Base-by-base conservation (phyloP, 2,888 invertebrate genomes). In the Cryptocheilus praepositus region DNA sequence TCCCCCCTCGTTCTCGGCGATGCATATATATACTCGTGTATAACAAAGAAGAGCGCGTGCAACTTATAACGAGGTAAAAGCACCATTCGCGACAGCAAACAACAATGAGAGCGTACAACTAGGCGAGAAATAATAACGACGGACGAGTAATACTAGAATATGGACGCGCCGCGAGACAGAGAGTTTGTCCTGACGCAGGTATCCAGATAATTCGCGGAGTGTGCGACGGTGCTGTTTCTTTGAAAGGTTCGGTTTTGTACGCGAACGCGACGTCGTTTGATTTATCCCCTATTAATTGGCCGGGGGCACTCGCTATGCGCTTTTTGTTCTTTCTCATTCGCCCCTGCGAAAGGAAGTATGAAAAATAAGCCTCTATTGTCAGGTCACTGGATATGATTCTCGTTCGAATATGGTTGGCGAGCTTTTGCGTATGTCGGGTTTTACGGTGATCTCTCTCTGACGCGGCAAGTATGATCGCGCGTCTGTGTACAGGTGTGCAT, bases 381-480 rank as follows among this genome's bases (percentile, higher is more conserved):
- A 64, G 67, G 65, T 70, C 71, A 70, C 61, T 65, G 63, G 58
- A 70, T 68, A 69, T 61, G 59, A 55, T 70, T 74, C 60, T 67
- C 62, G 60, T 64, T 65, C 19, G 52, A 43, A 53, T 54, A 52
- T 66, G 55, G 15, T 25, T 46, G 7, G 1, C 22, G 56, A 8
- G n/a, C 36, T n/a, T n/a, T n/a, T n/a, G n/a, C 53, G 25, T 51
- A 28, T 11, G 5, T 15, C 36, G 16, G 52, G 46, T 4, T 43
- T 57, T 43, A 45, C 25, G 11, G 54, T 51, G 51, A 61, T 64
- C 43, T 64, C 44, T 46, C 25, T 68, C 44, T 11, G 19, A 36
- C 46, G 57, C 49, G n/a, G 1, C 16, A 28, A 25, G n/a, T 5
- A 36, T 55, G 16, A n/a, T n/a, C 16, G 16, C 19, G n/a, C 49